Evolutionary conservation across 30 jellyfish, hydroid and myxozoan genomes (phyloP).

Genomic region (Pseudorhiza aurosa): DNA sequence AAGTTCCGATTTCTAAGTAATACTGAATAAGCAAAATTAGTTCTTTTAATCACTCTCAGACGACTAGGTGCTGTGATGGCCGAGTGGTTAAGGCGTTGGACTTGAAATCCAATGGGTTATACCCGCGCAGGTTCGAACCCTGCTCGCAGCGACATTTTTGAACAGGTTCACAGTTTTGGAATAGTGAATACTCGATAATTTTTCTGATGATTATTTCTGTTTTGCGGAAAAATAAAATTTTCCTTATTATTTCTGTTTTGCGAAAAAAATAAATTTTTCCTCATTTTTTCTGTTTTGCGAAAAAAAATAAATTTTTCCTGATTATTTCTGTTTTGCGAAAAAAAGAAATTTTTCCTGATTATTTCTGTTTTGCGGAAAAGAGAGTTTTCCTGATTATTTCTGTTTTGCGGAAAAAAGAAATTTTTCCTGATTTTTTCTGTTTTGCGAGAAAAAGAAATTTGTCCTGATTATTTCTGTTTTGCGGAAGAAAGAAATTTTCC

Average conservation of each 20-base stretch:
- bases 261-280: background rate
- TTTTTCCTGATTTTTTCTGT: too few species aligned
- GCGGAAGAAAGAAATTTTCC: too few species aligned
- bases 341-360: background rate
- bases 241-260: too few species aligned
- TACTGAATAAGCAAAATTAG: too few species aligned
- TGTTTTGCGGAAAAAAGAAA: background rate
- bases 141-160: slow-evolving; percentile 62
- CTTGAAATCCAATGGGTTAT: slow-evolving; percentile 64
- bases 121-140: slow-evolving; percentile 78
- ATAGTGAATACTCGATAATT: too few species aligned
- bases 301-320: background rate
- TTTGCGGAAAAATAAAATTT: too few species aligned
- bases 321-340: too few species aligned
- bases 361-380: background rate
- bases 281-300: background rate
- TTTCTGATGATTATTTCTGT: background rate
- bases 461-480: too few species aligned
- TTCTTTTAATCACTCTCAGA: background rate
- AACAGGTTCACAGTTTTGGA: too few species aligned
- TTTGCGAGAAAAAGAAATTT: too few species aligned
- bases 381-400: background rate
- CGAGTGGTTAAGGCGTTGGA: slow-evolving; percentile 74
- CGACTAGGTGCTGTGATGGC: slow-evolving; percentile 59
- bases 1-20: too few species aligned